Percentiles rank a stretch among this genome's conserved stretches.
Evolutionary conservation across 53 echinoderm and acorn worm species (phyloP).

Genomic region (Antedon mediterranea): DNA sequence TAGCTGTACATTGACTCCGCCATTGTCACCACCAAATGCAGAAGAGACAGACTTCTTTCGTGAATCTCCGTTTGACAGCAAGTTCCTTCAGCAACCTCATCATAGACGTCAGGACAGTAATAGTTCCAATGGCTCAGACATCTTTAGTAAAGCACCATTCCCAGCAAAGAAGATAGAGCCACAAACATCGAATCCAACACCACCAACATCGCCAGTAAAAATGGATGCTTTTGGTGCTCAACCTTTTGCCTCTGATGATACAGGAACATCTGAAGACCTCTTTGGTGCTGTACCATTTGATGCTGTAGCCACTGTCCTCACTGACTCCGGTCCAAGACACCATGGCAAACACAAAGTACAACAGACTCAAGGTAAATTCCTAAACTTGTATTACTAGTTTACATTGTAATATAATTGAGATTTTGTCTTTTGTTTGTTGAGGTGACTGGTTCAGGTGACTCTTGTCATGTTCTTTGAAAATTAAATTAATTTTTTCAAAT

Average conservation of each 20-base stretch:
- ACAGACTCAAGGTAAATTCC: conserved; percentile 36
- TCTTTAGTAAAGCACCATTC: conserved; percentile 92
- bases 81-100: conserved; percentile 24
- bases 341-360: conserved; percentile 21
- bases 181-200: conserved; percentile 66
- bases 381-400: neutral
- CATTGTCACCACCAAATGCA: conserved; percentile 82
- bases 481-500: too few species aligned
- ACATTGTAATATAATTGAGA: too few species aligned
- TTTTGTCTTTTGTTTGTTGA: too few species aligned
- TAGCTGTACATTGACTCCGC: conserved; percentile 81
- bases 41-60: conserved; percentile 60
- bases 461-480: too few species aligned
- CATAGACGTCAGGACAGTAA: conserved; percentile 57
- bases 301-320: conserved; percentile 36
- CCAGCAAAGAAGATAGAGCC: conserved; percentile 64
- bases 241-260: neutral
- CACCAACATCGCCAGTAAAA: conserved; percentile 84
- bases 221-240: conserved; percentile 31
- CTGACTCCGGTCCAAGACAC: conserved; percentile 17
- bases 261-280: conserved; percentile 39
- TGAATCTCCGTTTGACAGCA: conserved; percentile 57
- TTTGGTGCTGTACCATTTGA: conserved; percentile 94
- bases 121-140: conserved; percentile 72
- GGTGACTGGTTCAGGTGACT: too few species aligned